Evolutionary conservation across 92 coral and sea anemone species (phyloP), one percentile per base, ranked within the genome.

Genomic region (Epizoanthus scotinus): DNA sequence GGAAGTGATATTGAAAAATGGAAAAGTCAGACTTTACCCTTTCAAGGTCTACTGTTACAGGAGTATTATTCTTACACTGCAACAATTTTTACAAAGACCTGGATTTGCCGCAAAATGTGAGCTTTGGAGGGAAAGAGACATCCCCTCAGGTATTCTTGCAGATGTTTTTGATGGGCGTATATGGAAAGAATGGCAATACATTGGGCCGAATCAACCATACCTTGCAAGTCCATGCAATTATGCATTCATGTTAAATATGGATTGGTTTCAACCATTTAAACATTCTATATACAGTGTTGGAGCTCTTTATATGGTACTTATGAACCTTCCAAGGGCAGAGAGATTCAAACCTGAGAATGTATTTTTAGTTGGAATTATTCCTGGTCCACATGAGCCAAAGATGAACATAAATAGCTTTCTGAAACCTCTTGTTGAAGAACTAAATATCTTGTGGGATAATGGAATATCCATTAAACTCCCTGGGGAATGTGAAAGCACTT

Each of bases 241-340:
- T 89, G 90, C 82, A 42, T 74, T 87, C 19, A 87, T 90, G 89
- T 63, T 84, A 15, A 83, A 91, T 54, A 82, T 91, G 5, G 92
- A 89, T 58, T 88, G 90, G 87, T 91, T 88, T 58, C 88, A 91
- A 62, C 91, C 92, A 79, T 84, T 86, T 80, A 85, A 87, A 56
- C 91, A 87, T 49, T 71, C 87, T 6, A 19, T 83, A 19, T 75
- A 85, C 22, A 85, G 89, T 63, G 87, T 87, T 49, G 91, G 91
- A 25, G 91, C 82, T 4, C 60, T 89, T 6, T 85, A 85, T 52
- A 84, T 89, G 82, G 82, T 85, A 8, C 17, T 85, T 0, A 82
- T 85, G 84, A 89, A 89, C 47, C 84, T 89, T 26, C 92, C 92
- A 5, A 59, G 92, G 17, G 71, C 84, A 25, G 84, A 74, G 53